phyloP scores from a whole-genome alignment of 2,888 invertebrate species.

The Epistrophe eligans region DNA sequence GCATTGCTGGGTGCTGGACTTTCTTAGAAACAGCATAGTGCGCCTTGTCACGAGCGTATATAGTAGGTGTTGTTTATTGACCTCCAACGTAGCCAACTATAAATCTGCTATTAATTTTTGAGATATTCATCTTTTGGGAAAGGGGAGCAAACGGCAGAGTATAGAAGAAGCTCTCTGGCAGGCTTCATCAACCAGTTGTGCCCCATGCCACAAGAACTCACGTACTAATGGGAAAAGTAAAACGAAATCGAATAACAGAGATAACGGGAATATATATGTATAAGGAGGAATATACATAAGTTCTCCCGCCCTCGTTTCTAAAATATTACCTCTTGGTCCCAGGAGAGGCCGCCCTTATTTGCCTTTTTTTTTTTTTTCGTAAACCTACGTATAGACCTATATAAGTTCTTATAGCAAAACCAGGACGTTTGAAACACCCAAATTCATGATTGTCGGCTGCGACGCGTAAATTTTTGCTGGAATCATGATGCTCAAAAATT shows the following conservation, averaged over 20 bases:
- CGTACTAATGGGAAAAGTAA: slow-evolving; percentile 73
- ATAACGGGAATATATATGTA: slow-evolving; percentile 49
- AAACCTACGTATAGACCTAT: not conserved
- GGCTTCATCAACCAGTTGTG: not conserved
- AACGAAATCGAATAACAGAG: slow-evolving; percentile 75
- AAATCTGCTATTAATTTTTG: slow-evolving; percentile 74
- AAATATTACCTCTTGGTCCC: slow-evolving; percentile 74
- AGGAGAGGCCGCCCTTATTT: slow-evolving; percentile 68
- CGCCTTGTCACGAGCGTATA: slow-evolving; percentile 66
- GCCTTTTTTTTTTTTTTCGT: slow-evolving; percentile 7
- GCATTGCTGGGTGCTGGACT: slow-evolving; percentile 56
- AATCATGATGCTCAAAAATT: slow-evolving; percentile 75
- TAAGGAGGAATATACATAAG: not conserved
- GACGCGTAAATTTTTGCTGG: slow-evolving; percentile 67
- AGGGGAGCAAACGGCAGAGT: not conserved
- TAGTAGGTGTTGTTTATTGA: slow-evolving; percentile 72
- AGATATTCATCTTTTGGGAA: slow-evolving; percentile 57
- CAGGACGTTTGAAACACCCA: slow-evolving; percentile 37
- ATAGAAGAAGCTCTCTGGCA: not conserved
- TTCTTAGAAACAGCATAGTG: slow-evolving; percentile 70
- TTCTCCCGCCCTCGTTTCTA: slow-evolving; percentile 62
- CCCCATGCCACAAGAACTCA: slow-evolving; percentile 36
- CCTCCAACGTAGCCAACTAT: slow-evolving; percentile 75
- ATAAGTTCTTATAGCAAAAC: not conserved
- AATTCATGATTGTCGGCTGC: slow-evolving; percentile 55